Evolutionary conservation across 2,888 invertebrate genomes (phyloP).

Genomic region (Phyllotreta cruciferae): DNA sequence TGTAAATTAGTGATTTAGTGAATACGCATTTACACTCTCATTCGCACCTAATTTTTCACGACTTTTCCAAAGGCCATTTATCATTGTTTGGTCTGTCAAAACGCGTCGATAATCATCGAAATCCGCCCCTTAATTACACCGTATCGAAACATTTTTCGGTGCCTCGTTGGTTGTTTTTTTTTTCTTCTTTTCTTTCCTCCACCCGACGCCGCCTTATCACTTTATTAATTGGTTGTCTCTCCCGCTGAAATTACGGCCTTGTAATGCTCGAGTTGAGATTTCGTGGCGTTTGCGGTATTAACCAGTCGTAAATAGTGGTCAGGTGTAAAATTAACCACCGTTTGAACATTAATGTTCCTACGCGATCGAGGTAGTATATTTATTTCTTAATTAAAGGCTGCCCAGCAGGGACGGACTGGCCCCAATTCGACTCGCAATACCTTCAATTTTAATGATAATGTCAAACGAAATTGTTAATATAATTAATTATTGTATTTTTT

Average conservation of each 20-base stretch:
- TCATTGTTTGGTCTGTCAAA: constrained; percentile 21
- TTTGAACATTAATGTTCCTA: constrained; percentile 17
- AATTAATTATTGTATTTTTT: too few species aligned
- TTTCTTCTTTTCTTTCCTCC: not conserved
- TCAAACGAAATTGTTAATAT: too few species aligned
- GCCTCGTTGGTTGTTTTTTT: too few species aligned
- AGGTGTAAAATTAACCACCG: constrained; percentile 28
- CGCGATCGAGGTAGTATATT: constrained; percentile 16
- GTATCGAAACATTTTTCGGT: constrained; percentile 17
- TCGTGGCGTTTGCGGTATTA: constrained; percentile 24
- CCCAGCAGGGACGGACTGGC: not conserved
- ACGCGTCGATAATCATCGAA: constrained; percentile 22
- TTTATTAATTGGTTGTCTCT: constrained; percentile 17
- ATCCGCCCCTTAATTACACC: constrained; percentile 25
- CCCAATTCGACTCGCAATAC: not conserved
- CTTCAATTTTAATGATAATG: not conserved
- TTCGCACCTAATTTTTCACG: constrained; percentile 13
- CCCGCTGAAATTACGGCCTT: constrained; percentile 18
- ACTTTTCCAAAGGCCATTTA: constrained; percentile 8
- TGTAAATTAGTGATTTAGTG: not conserved
- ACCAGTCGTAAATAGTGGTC: constrained; percentile 29
- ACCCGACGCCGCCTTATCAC: constrained; percentile 9
- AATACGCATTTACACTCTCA: constrained; percentile 7
- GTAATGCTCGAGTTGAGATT: constrained; percentile 15
- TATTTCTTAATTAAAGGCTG: constrained; percentile 22